A percentile compares a stretch with the other conserved stretches of the same genome.
Conservation (phyloP, 2,797 vertebrate species). For the Psittacula derbiana region DNA sequence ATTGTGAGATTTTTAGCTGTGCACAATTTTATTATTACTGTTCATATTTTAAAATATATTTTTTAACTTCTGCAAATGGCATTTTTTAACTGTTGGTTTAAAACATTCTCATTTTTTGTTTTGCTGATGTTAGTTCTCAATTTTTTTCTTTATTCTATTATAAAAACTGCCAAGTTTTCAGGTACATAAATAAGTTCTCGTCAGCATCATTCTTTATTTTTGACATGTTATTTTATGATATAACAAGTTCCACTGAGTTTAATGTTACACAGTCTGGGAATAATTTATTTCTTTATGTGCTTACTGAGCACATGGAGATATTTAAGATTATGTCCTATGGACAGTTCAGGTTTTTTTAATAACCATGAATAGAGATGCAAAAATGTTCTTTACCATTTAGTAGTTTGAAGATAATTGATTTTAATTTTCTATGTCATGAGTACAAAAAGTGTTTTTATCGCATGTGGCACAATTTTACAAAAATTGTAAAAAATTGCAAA, state of each 20-base stretch:
- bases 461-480: background rate
- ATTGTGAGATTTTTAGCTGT: background rate
- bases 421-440: background rate
- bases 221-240: background rate
- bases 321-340: background rate
- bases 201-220: background rate
- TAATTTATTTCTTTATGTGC: background rate
- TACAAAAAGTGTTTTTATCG: background rate
- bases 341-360: background rate
- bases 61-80: background rate
- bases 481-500: background rate
- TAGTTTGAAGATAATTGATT: background rate
- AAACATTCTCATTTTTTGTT: background rate
- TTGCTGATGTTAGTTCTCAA: background rate
- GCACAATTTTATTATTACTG: background rate
- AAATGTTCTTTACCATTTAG: background rate
- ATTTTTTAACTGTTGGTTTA: background rate
- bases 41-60: background rate
- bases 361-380: background rate
- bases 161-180: background rate
- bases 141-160: background rate
- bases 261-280: background rate
- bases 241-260: background rate
- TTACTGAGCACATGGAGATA: background rate
- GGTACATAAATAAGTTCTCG: background rate